Conservation (phyloP, 2,888 invertebrate genomes). For the Dilophus febrilis region DNA sequence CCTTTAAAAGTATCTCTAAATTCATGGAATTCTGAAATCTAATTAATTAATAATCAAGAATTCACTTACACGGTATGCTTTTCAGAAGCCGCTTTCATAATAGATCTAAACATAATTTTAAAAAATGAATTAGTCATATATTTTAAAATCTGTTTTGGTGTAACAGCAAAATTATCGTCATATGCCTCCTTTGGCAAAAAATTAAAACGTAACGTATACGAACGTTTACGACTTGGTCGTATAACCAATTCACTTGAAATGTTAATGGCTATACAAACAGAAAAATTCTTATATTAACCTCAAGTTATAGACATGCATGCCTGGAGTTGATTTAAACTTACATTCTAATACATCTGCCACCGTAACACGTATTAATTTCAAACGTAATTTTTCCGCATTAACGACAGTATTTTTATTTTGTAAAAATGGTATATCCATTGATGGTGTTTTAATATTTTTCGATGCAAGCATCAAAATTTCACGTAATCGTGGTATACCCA, state of each 20-base stretch:
- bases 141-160: constrained; percentile 48
- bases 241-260: constrained; percentile 32
- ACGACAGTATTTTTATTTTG: constrained; percentile 33
- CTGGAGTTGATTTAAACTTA: too few relatives aligned
- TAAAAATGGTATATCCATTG: constrained; percentile 82
- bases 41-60: too few relatives aligned
- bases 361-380: constrained; percentile 59
- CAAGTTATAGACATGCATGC: too few relatives aligned
- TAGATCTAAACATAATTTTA: constrained; percentile 41
- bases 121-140: constrained; percentile 61
- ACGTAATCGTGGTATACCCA: constrained; percentile 94
- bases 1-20: too few relatives aligned
- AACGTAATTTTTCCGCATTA: constrained; percentile 48
- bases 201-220: constrained; percentile 49
- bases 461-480: constrained; percentile 96
- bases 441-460: constrained; percentile 85
- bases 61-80: constrained; percentile 24
- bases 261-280: constrained; percentile 19
- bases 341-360: constrained; percentile 62
- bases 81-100: constrained; percentile 40
- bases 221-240: constrained; percentile 36
- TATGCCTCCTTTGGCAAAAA: constrained; percentile 63
- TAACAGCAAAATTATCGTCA: constrained; percentile 51
- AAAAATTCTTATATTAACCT: too few relatives aligned
- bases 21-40: too few relatives aligned